Conservation (phyloP, 2,797 vertebrate species). For the Parambassis ranga region DNA sequence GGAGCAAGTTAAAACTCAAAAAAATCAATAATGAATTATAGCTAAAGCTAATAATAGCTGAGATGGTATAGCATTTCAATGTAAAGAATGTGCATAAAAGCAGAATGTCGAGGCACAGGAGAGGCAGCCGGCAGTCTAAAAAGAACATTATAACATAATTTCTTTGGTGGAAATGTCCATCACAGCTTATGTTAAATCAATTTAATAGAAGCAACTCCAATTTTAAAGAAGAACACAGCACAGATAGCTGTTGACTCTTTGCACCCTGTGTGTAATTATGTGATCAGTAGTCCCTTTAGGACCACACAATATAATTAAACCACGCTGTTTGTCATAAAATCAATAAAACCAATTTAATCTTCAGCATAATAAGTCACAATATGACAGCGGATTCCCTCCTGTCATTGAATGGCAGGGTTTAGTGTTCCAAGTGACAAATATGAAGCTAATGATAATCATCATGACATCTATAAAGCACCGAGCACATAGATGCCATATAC, state of each 20-base stretch:
- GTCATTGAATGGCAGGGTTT: conserved; percentile 17
- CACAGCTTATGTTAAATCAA: background rate
- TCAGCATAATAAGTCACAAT: conserved; percentile 29
- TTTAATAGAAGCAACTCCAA: background rate
- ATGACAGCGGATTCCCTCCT: conserved; percentile 28
- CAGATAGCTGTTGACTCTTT: background rate
- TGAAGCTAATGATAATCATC: background rate
- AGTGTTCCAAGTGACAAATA: conserved; percentile 5
- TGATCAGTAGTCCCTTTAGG: conserved; percentile 35
- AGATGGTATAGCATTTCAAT: conserved; percentile 7
- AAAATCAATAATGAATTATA: conserved; percentile 71
- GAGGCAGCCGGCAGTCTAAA: background rate
- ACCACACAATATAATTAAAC: conserved; percentile 44
- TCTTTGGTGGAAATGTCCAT: background rate
- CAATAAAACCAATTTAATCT: conserved; percentile 54
- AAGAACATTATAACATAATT: background rate
- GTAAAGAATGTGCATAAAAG: background rate
- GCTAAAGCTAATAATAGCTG: conserved; percentile 43
- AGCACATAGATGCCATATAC: background rate
- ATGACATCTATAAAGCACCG: background rate
- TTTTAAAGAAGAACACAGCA: background rate
- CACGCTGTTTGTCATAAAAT: conserved; percentile 53
- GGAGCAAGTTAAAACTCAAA: conserved; percentile 28
- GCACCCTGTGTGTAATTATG: conserved; percentile 25
- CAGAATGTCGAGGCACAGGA: background rate